Base-by-base conservation (phyloP, 2,113 vertebrate genomes). In the Entosphenus tridentatus region DNA sequence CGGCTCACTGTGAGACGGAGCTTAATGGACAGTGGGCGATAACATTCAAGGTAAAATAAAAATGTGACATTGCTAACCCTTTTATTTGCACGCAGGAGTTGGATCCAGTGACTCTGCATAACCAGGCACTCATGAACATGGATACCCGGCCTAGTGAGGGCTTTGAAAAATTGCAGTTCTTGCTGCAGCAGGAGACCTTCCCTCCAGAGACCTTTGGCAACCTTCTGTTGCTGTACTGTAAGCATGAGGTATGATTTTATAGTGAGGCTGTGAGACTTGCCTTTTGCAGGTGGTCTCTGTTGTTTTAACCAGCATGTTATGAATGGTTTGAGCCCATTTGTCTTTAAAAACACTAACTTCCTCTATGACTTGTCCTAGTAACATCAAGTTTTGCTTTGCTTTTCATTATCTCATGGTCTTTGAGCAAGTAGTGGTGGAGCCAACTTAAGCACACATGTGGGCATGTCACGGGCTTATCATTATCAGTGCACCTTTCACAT, bases 81-180 rank as follows among this genome's bases (percentile, higher is more conserved):
- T 39, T 39, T 39, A 56, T 69, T 57, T 68, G 6, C 54, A 17
- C 57, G 2, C 69, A 86, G 73, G 92, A 96, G 76, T 72, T 97
- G 72, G 92, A 96, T 71, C 85, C 91, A 0, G 89, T 96, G 75
- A 95, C 91, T 0, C 82, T 97, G 71, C 92, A 96, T 77, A 97
- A 97, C 78, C 89, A 96, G 76, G 92, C 89, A 0, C 80, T 97
- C 12, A 76, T 97, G 80, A 90, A 96, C 78, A 97, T 97, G 88
- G 87, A 93, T 72, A 70, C 69, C 3, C 86, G 82, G 71, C 89
- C 92, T 2, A 88, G 84, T 0, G 91, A 97, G 71, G 92, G 92
- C 2, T 95, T 96, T 69, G 86, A 91, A 77, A 95, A 95, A 70
- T 78, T 97, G 56, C 87, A 89, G 72, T 97, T 95, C 73, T 82